Evolutionary conservation across 1,140 invertebrate genomes (phyloP).

Genomic region (Drosophila tropicalis): DNA sequence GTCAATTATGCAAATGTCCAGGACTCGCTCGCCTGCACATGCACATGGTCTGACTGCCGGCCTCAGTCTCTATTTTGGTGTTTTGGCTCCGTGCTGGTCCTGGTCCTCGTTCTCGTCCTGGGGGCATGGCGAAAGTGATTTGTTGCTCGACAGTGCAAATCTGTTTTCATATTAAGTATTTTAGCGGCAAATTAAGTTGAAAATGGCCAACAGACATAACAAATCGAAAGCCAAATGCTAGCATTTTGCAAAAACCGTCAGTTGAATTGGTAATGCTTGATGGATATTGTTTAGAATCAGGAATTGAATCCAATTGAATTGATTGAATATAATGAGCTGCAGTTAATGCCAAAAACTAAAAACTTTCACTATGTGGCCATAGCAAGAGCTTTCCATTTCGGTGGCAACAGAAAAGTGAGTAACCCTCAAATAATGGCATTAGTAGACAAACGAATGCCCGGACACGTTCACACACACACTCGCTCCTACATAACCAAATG

Average conservation of each 20-base stretch:
- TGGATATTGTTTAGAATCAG: conserved; percentile 1
- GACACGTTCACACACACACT: conserved; percentile 37
- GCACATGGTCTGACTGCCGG: conserved; percentile 21
- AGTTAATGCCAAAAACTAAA: conserved; percentile 9
- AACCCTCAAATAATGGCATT: conserved; percentile 56
- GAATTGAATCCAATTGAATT: conserved; percentile 3
- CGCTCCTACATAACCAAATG: conserved; percentile 6
- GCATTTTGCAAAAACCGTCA: conserved; percentile 3
- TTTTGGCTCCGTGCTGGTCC: conserved; percentile 3
- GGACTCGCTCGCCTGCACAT: conserved; percentile 39
- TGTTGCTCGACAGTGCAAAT: conserved; percentile 76
- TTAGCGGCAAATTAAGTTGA: conserved; percentile 78
- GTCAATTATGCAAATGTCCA: conserved; percentile 80
- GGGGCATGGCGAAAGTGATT: conserved; percentile 76
- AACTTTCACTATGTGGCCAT: conserved; percentile 63
- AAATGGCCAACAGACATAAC: conserved; percentile 37
- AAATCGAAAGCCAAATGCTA: not conserved
- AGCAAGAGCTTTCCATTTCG: conserved; percentile 68
- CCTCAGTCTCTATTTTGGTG: not conserved
- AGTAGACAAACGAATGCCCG: conserved; percentile 68
- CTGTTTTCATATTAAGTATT: conserved; percentile 81
- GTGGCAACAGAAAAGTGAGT: conserved; percentile 17
- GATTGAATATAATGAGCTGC: conserved; percentile 26
- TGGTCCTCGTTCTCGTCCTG: conserved; percentile 15
- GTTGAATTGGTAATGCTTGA: conserved; percentile 8